Base-by-base conservation (phyloP, 2,888 invertebrate species). In the Ephialtes manifestator region DNA sequence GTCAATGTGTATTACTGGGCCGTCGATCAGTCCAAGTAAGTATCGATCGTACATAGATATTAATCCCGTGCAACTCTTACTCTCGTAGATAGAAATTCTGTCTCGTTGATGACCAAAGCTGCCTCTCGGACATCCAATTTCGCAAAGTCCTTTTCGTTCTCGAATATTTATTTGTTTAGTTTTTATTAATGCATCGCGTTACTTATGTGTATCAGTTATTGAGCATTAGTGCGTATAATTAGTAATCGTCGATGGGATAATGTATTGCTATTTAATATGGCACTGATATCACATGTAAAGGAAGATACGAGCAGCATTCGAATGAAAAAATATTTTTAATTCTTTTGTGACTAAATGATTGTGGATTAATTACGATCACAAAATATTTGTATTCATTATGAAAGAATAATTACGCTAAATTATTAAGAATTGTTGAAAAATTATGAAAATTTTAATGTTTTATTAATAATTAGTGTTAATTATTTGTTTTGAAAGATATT, bases 31-130 rank as follows among this genome's bases (percentile, higher is more conserved):
- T 86, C 77, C 58, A 83, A 86, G 88, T 89, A 89, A 89, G 88
- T 89, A 88, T 86, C 83, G 84, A 89, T 87, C 84, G 81, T 80
- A 76, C 80, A 77, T 72, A 84, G 78, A 87, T 81, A 76, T 88
- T 75, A 82, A 84, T 78, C 53, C 74, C 81, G 68, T 88, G 77
- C 83, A 83, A 65, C 55, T 81, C 53, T 82, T 75, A 63, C 74
- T 80, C 83, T 85, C 58, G 71, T 75, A 72, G 70, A 71, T 53
- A 77, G 35, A 15, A 15, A 55, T 51, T 10, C 35, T 65, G 35
- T 31, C 74, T 65, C 75, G 48, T 39, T 58, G 51, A 4, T 43
- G 58, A 70, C 46, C 13, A 78, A 51, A 48, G 20, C 58, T 63
- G 79, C 71, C 51, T 63, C n/a, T 63, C 51, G 43, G 63, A 39